Conservation (phyloP, 2,113 vertebrate genomes). For the Oreocharis arfaki region DNA sequence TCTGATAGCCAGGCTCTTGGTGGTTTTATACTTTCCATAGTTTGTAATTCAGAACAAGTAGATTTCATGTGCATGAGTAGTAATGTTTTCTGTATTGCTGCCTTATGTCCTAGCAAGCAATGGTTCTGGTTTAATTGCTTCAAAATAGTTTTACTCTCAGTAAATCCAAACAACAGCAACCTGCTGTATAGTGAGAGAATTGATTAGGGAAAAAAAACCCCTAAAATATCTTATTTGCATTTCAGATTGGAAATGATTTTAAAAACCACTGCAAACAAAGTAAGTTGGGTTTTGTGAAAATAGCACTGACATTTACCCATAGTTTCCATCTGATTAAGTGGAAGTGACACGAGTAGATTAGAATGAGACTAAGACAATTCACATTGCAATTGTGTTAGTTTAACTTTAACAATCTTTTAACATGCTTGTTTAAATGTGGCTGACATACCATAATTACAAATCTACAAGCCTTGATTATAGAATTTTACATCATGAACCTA, state of each 20-base stretch:
- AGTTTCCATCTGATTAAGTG: constrained; percentile 85
- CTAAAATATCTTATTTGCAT: constrained; percentile 35
- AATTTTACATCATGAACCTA: constrained; percentile 82
- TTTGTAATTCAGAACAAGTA: not conserved
- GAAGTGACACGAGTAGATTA: constrained; percentile 95
- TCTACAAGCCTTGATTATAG: constrained; percentile 85
- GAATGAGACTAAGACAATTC: constrained; percentile 95
- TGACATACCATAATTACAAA: constrained; percentile 88
- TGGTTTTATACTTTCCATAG: not conserved
- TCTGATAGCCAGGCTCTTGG: not conserved
- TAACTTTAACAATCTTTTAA: constrained; percentile 88
- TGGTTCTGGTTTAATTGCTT: not conserved
- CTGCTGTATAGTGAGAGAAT: not conserved
- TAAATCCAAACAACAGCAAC: not conserved
- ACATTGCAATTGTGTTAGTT: constrained; percentile 94
- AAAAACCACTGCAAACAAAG: constrained; percentile 73
- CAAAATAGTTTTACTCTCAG: not conserved
- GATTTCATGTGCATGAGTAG: not conserved
- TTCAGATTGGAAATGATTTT: constrained; percentile 65
- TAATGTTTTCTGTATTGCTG: not conserved
- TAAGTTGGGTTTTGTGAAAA: constrained; percentile 80
- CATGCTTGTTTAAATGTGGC: constrained; percentile 90
- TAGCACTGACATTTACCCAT: constrained; percentile 77
- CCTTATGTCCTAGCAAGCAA: not conserved
- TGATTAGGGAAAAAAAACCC: not conserved